These are phyloP conservation scores for Anticlea derivata DNA, from an alignment of 2,888 invertebrate genomes.

Conservation along the genomic window DNA sequence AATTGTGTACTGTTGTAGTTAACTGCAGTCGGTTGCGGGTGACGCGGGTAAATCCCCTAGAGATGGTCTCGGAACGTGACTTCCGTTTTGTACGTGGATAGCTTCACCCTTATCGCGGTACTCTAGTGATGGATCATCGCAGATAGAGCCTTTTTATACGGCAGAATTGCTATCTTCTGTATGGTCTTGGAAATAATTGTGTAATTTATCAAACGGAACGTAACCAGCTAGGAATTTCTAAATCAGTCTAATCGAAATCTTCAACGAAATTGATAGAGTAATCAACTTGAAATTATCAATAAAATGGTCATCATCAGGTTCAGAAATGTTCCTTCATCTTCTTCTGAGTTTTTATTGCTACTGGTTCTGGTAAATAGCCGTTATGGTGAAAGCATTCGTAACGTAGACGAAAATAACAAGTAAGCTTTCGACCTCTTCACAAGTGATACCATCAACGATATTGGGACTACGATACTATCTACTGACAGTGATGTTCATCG, in stretches of 20 bases:
- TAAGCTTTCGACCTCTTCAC: constrained; percentile 26
- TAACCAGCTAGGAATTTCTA: too few relatives aligned
- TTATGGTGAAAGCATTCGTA: neutral
- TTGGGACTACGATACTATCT: constrained; percentile 45
- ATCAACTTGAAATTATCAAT: neutral
- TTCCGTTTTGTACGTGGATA: constrained; percentile 34
- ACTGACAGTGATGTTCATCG: constrained; percentile 41
- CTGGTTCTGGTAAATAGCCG: neutral
- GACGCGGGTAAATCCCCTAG: constrained; percentile 52
- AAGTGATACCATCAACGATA: constrained; percentile 44
- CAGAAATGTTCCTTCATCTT: too few relatives aligned
- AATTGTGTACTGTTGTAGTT: constrained; percentile 32
- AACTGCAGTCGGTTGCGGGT: constrained; percentile 44
- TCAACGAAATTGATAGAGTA: constrained; percentile 18
- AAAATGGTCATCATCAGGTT: too few relatives aligned
- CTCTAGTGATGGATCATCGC: constrained; percentile 31
- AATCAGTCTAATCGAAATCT: neutral
- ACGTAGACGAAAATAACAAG: constrained; percentile 2
- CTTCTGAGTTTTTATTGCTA: too few relatives aligned
- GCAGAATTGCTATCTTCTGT: constrained; percentile 9
- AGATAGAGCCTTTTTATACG: constrained; percentile 15
- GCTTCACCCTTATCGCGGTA: constrained; percentile 31
- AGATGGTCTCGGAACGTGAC: constrained; percentile 44
- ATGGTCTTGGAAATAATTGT: constrained; percentile 4
- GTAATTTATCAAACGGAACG: constrained; percentile 12